These are phyloP conservation scores for Smittia aterrima DNA, from an alignment of 2,888 invertebrate species.

Conservation along the genomic window DNA sequence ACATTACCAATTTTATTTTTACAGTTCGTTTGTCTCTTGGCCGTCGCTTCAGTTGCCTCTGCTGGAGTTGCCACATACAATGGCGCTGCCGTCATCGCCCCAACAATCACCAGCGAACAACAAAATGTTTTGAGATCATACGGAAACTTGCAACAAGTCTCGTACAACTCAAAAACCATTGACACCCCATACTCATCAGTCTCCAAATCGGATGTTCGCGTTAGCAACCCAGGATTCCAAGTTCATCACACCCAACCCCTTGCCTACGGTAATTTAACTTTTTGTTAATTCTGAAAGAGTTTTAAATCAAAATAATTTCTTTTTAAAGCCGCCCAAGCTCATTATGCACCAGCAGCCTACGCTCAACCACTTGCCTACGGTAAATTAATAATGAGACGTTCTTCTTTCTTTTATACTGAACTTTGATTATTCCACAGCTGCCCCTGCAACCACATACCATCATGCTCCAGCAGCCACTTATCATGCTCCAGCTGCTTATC, in stretches of 20 bases:
- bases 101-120: constrained; percentile 58
- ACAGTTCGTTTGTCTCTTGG: constrained; percentile 29
- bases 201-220: constrained; percentile 68
- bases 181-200: constrained; percentile 72
- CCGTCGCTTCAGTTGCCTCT: constrained; percentile 35
- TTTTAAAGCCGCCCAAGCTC: not conserved
- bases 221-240: constrained; percentile 63
- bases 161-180: constrained; percentile 67
- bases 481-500: constrained; percentile 43
- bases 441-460: constrained; percentile 22
- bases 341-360: constrained; percentile 44
- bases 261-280: not conserved
- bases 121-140: constrained; percentile 62
- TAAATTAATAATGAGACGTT: not conserved
- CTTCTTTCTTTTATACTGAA: not conserved
- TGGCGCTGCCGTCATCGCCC: constrained; percentile 46
- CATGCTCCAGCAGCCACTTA: constrained; percentile 45
- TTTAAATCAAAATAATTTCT: not conserved
- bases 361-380: not conserved
- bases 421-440: not conserved
- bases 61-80: constrained; percentile 40
- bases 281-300: not conserved
- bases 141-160: constrained; percentile 68
- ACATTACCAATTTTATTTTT: not conserved
- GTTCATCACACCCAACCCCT: constrained; percentile 49